These are phyloP conservation scores for Macrocentrus cingulum DNA, from an alignment of 1,140 invertebrate species.

Conservation along the genomic window DNA sequence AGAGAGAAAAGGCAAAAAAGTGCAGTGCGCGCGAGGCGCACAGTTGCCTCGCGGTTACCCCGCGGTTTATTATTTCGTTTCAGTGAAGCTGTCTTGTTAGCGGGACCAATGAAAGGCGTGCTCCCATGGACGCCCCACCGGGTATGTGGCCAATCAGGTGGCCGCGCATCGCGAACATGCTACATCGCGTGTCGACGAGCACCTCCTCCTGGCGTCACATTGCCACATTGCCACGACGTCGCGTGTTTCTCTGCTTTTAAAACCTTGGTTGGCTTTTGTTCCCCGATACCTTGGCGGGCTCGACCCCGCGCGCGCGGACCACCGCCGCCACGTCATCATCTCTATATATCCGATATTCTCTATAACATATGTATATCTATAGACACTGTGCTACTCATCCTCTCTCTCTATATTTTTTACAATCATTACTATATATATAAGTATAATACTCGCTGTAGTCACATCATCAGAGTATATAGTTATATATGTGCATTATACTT, in stretches of 20 bases:
- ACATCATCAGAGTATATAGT: too few relatives aligned
- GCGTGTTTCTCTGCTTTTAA: conserved; percentile 29
- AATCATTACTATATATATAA: too few relatives aligned
- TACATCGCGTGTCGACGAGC: conserved; percentile 55
- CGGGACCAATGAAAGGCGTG: conserved; percentile 49
- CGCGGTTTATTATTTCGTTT: conserved; percentile 57
- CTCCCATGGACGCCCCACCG: conserved; percentile 51
- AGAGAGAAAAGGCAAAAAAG: too few relatives aligned
- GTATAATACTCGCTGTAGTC: too few relatives aligned
- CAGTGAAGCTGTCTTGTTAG: conserved; percentile 53
- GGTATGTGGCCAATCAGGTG: conserved; percentile 43
- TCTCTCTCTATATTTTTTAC: too few relatives aligned
- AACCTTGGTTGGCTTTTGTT: conserved; percentile 22
- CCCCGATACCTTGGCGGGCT: conserved; percentile 13
- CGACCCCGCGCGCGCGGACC: neutral
- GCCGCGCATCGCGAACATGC: conserved; percentile 42
- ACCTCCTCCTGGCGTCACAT: conserved; percentile 49
- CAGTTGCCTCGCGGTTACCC: conserved; percentile 26
- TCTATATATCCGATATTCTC: conserved; percentile 2
- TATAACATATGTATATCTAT: too few relatives aligned
- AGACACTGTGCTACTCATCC: neutral
- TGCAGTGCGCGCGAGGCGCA: neutral
- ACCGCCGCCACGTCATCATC: neutral
- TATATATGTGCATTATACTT: too few relatives aligned
- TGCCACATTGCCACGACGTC: conserved; percentile 34